Evolutionary conservation across 2,797 vertebrate species (phyloP).

Genomic region (Antrozous pallidus): DNA sequence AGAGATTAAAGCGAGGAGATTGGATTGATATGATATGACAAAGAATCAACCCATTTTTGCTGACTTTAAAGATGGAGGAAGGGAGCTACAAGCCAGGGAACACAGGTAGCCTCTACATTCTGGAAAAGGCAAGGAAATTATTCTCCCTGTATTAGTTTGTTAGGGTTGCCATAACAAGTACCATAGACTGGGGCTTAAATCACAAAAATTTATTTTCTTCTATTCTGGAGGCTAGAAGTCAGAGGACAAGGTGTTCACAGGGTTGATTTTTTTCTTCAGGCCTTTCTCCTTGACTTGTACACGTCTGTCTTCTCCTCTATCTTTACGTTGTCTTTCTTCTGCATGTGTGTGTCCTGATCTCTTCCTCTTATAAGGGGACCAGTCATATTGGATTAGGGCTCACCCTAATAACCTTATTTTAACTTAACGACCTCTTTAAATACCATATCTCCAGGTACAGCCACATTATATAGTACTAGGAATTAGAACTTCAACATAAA

Average conservation of each 20-base stretch:
- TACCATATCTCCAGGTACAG: not conserved
- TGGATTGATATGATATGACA: not conserved
- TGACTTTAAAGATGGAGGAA: not conserved
- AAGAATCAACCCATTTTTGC: not conserved
- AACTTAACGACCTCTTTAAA: slow-evolving; percentile 30
- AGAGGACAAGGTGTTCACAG: not conserved
- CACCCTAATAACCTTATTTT: slow-evolving; percentile 22
- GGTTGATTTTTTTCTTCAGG: not conserved
- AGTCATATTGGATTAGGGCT: not conserved
- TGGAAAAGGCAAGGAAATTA: not conserved
- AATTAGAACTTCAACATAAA: not conserved
- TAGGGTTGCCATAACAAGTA: not conserved
- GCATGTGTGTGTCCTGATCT: not conserved
- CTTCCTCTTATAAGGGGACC: not conserved
- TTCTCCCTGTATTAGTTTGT: not conserved
- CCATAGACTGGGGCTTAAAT: not conserved
- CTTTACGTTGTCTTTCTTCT: slow-evolving; percentile 7
- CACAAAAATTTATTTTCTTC: not conserved
- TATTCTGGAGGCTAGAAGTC: not conserved
- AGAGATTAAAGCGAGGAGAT: not conserved
- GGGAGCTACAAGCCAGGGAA: not conserved
- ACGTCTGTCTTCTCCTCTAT: not conserved
- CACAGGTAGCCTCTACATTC: not conserved
- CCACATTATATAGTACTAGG: not conserved
- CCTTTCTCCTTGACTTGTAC: not conserved